A percentile compares a stretch with the other conserved stretches of the same genome.
These are phyloP conservation scores for Agrochola litura DNA, from an alignment of 2,888 invertebrate genomes.

Conservation along the genomic window DNA sequence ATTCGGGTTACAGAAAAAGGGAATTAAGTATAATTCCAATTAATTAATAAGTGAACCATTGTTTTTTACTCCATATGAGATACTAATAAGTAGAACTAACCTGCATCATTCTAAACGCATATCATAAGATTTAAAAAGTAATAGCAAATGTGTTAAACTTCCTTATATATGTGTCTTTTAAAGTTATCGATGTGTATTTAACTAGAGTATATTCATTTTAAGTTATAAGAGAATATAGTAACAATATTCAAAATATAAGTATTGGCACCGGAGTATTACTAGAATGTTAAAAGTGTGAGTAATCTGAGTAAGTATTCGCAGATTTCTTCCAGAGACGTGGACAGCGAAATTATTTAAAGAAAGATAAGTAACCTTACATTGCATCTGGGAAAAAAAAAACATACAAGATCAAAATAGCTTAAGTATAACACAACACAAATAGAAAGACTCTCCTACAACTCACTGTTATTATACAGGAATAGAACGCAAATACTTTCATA, in stretches of 20 bases:
- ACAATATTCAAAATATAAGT: constrained; percentile 7
- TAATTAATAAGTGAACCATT: neutral
- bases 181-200: constrained; percentile 69
- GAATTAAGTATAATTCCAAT: neutral
- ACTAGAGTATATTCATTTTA: constrained; percentile 59
- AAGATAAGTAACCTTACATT: constrained; percentile 56
- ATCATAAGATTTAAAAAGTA: constrained; percentile 61
- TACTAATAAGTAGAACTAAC: constrained; percentile 66
- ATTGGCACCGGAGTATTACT: constrained; percentile 63
- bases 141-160: constrained; percentile 64
- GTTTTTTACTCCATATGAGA: constrained; percentile 55
- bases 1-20: neutral
- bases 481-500: neutral
- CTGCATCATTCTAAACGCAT: constrained; percentile 70
- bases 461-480: constrained; percentile 1
- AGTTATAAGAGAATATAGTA: constrained; percentile 30
- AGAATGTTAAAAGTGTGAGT: constrained; percentile 27
- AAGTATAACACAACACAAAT: constrained; percentile 27
- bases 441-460: neutral
- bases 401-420: constrained; percentile 23
- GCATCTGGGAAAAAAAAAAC: constrained; percentile 12
- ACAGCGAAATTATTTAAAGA: constrained; percentile 26
- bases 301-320: constrained; percentile 37
- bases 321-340: constrained; percentile 46
- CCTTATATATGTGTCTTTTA: constrained; percentile 63